Conservation (phyloP, 2,113 vertebrate species). For the Balaeniceps rex region DNA sequence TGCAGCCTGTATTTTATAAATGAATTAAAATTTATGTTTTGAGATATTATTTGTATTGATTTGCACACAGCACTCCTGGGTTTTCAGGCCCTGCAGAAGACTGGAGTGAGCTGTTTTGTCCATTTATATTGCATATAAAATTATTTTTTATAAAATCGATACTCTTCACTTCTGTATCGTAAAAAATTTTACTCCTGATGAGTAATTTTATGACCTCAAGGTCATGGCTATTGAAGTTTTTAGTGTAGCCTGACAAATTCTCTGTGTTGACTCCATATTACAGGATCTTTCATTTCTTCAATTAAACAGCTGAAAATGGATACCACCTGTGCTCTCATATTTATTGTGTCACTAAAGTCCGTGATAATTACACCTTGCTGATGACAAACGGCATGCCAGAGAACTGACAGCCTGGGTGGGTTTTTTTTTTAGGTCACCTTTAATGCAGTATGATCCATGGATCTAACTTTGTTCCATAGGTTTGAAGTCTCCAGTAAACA, state of each 20-base stretch:
- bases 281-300: conserved; percentile 69
- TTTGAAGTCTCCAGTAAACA: neutral
- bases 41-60: conserved; percentile 18
- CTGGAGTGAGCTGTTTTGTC: neutral
- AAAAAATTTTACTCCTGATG: conserved; percentile 30
- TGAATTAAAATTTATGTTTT: conserved; percentile 1
- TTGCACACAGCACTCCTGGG: neutral
- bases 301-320: conserved; percentile 67
- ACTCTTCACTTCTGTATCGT: conserved; percentile 16
- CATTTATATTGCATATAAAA: conserved; percentile 14
- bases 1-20: neutral
- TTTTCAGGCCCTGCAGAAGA: neutral
- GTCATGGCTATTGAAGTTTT: conserved; percentile 29
- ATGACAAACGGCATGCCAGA: conserved; percentile 56
- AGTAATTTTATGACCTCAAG: conserved; percentile 58
- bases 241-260: conserved; percentile 42
- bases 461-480: neutral
- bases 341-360: conserved; percentile 61
- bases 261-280: conserved; percentile 28
- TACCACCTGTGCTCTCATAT: conserved; percentile 56
- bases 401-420: neutral
- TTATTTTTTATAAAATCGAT: conserved; percentile 41
- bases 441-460: neutral
- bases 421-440: neutral
- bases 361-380: conserved; percentile 25